A percentile compares a stretch with the other conserved stretches of the same genome.
These are phyloP conservation scores for Actinia tenebrosa DNA, from an alignment of 64 coral and sea anemone genomes.

Conservation along the genomic window DNA sequence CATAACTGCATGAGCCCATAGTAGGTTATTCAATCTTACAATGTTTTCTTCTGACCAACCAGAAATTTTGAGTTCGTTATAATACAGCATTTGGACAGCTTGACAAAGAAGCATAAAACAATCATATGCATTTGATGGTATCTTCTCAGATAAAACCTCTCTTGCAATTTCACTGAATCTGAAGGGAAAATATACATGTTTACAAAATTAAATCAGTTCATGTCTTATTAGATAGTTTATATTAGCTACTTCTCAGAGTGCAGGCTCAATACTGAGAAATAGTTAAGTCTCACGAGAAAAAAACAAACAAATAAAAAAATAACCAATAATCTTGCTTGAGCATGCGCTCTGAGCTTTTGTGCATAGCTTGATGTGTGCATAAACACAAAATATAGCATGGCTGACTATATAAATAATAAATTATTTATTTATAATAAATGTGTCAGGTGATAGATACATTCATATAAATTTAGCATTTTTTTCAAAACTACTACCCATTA, in stretches of 20 bases:
- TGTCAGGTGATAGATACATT: neutral
- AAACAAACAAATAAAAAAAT: no score
- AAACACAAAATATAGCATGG: no score
- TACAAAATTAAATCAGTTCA: neutral
- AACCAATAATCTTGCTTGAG: no score
- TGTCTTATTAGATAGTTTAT: neutral
- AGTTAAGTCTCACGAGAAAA: neutral
- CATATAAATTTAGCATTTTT: neutral
- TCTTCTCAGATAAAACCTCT: slow-evolving; percentile 60
- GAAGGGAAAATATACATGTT: neutral
- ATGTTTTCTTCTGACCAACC: slow-evolving; percentile 41
- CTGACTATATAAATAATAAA: no score
- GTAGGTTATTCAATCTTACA: slow-evolving; percentile 13
- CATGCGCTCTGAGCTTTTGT: no score
- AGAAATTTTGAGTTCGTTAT: slow-evolving; percentile 1
- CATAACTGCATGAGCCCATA: slow-evolving; percentile 44
- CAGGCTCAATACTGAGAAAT: neutral
- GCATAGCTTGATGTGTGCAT: no score
- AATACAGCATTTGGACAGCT: slow-evolving; percentile 51
- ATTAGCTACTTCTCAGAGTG: neutral
- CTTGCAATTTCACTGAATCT: slow-evolving; percentile 44
- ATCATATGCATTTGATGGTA: slow-evolving; percentile 52
- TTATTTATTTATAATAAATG: no score
- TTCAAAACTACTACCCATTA: neutral
- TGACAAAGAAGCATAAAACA: slow-evolving; percentile 39